Percentiles rank a stretch among this genome's conserved stretches.
Conservation (phyloP, 1,140 invertebrate genomes). For the Lepidurus apus region DNA sequence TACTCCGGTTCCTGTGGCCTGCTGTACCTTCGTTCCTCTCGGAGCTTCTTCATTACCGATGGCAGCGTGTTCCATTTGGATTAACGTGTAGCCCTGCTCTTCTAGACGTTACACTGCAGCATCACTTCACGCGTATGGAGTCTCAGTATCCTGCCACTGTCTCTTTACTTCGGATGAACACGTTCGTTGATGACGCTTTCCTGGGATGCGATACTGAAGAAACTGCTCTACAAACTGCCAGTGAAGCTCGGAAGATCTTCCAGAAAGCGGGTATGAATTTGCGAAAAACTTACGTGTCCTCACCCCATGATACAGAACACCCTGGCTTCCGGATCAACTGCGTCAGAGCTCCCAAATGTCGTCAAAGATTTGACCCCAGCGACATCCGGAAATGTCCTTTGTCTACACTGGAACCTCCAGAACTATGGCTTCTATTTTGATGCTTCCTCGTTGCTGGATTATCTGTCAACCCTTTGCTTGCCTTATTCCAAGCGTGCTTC, state of each 20-base stretch:
- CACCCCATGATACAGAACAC: constrained; percentile 38
- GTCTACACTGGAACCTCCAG: constrained; percentile 1
- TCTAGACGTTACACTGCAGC: neutral
- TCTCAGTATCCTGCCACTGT: neutral
- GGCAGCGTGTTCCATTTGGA: neutral
- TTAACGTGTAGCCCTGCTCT: neutral
- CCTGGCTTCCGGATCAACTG: neutral
- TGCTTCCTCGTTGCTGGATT: neutral
- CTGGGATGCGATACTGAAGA: constrained; percentile 39
- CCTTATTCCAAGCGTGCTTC: neutral
- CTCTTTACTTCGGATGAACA: neutral
- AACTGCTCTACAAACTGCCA: constrained; percentile 37
- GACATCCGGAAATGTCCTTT: neutral
- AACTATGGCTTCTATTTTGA: constrained; percentile 23
- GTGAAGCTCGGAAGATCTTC: constrained; percentile 36
- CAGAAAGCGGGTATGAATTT: constrained; percentile 39
- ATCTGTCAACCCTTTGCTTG: neutral
- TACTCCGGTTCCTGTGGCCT: constrained; percentile 9
- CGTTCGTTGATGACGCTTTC: constrained; percentile 49
- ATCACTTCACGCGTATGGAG: neutral
- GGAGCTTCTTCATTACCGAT: constrained; percentile 23
- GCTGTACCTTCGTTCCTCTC: neutral
- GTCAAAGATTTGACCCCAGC: neutral
- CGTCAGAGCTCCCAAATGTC: neutral
- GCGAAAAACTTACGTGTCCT: constrained; percentile 37